Percentiles rank a stretch among this genome's conserved stretches.
Evolutionary conservation across 35 echinoderm and acorn worm genomes (phyloP).

Genomic region (Lytechinus pictus): DNA sequence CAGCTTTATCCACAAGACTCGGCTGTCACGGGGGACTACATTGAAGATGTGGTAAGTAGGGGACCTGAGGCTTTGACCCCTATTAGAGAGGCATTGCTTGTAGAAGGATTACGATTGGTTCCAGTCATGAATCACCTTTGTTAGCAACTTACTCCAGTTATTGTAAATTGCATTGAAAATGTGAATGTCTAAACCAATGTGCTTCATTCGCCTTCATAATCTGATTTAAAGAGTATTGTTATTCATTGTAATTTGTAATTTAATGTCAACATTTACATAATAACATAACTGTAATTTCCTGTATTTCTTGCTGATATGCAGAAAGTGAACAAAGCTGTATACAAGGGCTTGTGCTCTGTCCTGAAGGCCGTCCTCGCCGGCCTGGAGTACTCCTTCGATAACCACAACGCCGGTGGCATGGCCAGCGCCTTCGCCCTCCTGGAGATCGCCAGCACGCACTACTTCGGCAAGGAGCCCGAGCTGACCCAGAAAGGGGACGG

Average conservation of each 20-base stretch:
- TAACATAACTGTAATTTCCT: background rate
- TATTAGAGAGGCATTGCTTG: slow-evolving; percentile 71
- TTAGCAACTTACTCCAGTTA: slow-evolving; percentile 82
- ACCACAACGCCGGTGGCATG: slow-evolving; percentile 87
- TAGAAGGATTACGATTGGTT: slow-evolving; percentile 89
- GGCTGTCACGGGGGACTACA: slow-evolving; percentile 89
- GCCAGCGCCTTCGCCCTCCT: slow-evolving; percentile 94
- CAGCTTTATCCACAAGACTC: slow-evolving; percentile 94
- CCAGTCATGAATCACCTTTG: slow-evolving; percentile 87
- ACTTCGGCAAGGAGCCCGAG: slow-evolving; percentile 97
- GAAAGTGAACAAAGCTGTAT: slow-evolving; percentile 94
- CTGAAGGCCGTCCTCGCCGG: slow-evolving; percentile 88
- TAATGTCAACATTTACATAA: no score
- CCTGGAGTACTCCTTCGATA: slow-evolving; percentile 88
- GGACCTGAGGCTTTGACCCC: slow-evolving; percentile 30
- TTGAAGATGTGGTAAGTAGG: slow-evolving; percentile 93
- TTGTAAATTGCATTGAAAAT: slow-evolving; percentile 86
- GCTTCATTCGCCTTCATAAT: no score
- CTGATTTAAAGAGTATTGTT: no score
- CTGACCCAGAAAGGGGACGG: background rate
- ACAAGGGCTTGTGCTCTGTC: slow-evolving; percentile 89
- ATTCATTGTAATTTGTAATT: no score
- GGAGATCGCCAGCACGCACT: slow-evolving; percentile 95
- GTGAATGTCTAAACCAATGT: background rate
- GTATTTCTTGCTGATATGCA: slow-evolving; percentile 23